These are phyloP conservation scores for Anoplopoma fimbria DNA, from an alignment of 2,113 vertebrate species.

Conservation along the genomic window DNA sequence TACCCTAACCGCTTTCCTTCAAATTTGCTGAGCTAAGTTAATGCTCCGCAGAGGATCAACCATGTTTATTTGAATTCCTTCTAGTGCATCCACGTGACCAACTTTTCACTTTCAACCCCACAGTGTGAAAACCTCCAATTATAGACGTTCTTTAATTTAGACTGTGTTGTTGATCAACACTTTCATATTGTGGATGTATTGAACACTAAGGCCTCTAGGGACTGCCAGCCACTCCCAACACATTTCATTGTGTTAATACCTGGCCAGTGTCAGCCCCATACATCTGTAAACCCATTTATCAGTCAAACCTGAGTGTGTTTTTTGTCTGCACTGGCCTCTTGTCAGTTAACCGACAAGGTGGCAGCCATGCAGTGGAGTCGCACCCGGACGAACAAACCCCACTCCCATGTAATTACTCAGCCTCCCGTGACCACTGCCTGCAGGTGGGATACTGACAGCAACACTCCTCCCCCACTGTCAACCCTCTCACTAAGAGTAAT, in stretches of 20 bases:
- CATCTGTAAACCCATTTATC: conserved; percentile 16
- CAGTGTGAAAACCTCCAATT: neutral
- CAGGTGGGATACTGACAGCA: conserved; percentile 59
- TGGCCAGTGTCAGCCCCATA: neutral
- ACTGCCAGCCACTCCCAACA: neutral
- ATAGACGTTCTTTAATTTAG: neutral
- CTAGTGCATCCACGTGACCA: neutral
- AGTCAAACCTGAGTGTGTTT: neutral
- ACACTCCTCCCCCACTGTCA: conserved; percentile 56
- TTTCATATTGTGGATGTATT: neutral
- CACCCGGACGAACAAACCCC: conserved; percentile 44
- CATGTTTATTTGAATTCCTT: neutral
- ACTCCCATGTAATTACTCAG: conserved; percentile 69
- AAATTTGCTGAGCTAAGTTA: neutral
- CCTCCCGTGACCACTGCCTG: conserved; percentile 44
- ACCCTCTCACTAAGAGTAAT: conserved; percentile 52
- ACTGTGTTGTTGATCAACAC: neutral
- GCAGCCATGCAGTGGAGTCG: conserved; percentile 17
- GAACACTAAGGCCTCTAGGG: neutral
- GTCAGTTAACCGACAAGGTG: conserved; percentile 35
- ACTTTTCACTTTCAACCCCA: neutral
- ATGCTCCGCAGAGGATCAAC: neutral
- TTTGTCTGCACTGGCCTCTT: conserved; percentile 12
- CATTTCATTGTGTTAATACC: neutral
- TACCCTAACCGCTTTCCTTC: neutral